Percentiles rank a stretch among this genome's conserved stretches.
Evolutionary conservation across 2,888 invertebrate species (phyloP).

Genomic region (Epinotia nisella): DNA sequence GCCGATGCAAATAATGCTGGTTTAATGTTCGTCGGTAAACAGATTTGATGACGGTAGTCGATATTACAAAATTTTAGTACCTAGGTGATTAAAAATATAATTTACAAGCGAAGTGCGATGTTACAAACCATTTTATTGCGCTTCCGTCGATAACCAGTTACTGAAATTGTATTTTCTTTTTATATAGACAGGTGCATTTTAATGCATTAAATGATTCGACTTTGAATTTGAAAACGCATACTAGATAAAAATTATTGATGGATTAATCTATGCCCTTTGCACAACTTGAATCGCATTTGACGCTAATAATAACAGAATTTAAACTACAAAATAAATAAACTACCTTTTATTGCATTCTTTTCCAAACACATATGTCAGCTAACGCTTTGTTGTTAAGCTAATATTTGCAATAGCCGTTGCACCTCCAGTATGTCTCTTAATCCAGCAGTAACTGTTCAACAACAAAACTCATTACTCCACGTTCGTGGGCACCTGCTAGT

Average conservation of each 20-base stretch:
- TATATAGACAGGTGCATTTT: too few species aligned
- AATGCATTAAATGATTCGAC: too few species aligned
- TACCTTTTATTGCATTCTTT: background rate
- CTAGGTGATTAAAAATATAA: background rate
- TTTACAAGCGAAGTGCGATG: too few species aligned
- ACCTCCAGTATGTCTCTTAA: constrained; percentile 63
- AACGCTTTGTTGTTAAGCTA: constrained; percentile 2
- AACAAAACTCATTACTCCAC: constrained; percentile 81
- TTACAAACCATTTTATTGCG: too few species aligned
- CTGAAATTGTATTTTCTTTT: too few species aligned
- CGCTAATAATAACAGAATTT: background rate
- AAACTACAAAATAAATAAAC: background rate
- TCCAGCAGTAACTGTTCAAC: constrained; percentile 74
- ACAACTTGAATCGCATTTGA: background rate
- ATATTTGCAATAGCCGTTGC: constrained; percentile 26
- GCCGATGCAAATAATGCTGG: constrained; percentile 2
- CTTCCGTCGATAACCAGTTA: too few species aligned
- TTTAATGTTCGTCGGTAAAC: background rate
- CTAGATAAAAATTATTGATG: too few species aligned
- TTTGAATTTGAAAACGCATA: too few species aligned
- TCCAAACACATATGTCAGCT: background rate
- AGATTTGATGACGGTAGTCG: background rate
- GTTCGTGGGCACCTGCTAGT: constrained; percentile 74
- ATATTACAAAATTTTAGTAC: background rate
- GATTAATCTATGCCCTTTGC: too few species aligned